Evolutionary conservation across 2,797 vertebrate species (phyloP).

Genomic region (Molossus molossus): DNA sequence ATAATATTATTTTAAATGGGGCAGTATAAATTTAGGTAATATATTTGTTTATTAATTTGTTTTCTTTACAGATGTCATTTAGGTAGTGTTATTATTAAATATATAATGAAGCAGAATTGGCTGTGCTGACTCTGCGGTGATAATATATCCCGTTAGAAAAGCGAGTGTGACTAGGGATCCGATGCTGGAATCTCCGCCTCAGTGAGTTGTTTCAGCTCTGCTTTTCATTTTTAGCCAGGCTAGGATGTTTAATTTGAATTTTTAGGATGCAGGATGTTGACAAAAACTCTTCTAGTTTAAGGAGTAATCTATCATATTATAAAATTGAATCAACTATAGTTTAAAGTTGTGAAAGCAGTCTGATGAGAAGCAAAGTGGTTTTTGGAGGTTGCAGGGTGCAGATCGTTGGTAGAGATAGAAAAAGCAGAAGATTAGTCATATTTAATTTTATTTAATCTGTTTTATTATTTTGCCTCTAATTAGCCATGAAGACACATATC

Average conservation of each 20-base stretch:
- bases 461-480: conserved; percentile 13
- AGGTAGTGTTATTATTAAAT: conserved; percentile 62
- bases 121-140: not conserved
- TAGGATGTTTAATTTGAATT: not conserved
- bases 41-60: too few relatives aligned
- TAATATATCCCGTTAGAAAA: not conserved
- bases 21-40: conserved; percentile 56
- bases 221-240: not conserved
- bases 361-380: not conserved
- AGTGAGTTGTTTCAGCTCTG: not conserved
- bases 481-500: not conserved
- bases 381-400: not conserved
- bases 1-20: not conserved
- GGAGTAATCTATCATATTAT: not conserved
- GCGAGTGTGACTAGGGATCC: not conserved
- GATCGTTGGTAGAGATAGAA: not conserved
- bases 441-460: conserved; percentile 17
- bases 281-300: conserved; percentile 5
- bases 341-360: not conserved
- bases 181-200: not conserved
- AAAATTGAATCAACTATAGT: not conserved
- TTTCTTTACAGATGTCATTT: not conserved
- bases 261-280: not conserved
- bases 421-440: not conserved
- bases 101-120: conserved; percentile 36